A percentile compares a stretch with the other conserved stretches of the same genome.
These are phyloP conservation scores for Eubasilissa regina DNA, from an alignment of 1,140 invertebrate genomes.

Conservation along the genomic window DNA sequence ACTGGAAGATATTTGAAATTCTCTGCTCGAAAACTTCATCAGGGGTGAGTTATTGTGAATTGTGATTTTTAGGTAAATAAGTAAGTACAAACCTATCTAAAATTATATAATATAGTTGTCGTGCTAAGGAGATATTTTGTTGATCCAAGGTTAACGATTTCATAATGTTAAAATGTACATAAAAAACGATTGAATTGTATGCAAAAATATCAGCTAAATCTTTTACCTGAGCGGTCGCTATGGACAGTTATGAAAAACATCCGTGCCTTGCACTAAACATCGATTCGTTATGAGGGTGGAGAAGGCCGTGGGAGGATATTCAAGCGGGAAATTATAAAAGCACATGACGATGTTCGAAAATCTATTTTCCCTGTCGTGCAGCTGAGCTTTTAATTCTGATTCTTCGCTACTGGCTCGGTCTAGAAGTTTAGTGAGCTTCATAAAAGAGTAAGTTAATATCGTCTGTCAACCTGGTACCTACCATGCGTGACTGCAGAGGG, in stretches of 20 bases:
- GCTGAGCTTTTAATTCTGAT: not conserved
- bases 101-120: too few species aligned
- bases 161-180: not conserved
- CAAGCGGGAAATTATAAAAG: conserved; percentile 56
- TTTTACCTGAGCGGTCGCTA: conserved; percentile 46
- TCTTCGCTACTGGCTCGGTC: not conserved
- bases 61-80: not conserved
- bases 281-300: conserved; percentile 48
- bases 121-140: too few species aligned
- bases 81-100: too few species aligned
- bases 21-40: conserved; percentile 71
- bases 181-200: conserved; percentile 5
- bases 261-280: conserved; percentile 60
- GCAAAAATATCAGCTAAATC: conserved; percentile 16
- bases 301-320: conserved; percentile 15
- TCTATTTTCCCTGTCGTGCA: not conserved
- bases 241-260: conserved; percentile 39
- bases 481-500: conserved; percentile 37
- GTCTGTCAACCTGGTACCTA: conserved; percentile 34
- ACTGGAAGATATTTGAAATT: conserved; percentile 79
- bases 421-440: not conserved
- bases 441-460: conserved; percentile 19
- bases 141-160: too few species aligned
- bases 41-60: conserved; percentile 63
- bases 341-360: not conserved